phyloP scores from a whole-genome alignment of 2,888 invertebrate species.

The Conus canariensis region DNA sequence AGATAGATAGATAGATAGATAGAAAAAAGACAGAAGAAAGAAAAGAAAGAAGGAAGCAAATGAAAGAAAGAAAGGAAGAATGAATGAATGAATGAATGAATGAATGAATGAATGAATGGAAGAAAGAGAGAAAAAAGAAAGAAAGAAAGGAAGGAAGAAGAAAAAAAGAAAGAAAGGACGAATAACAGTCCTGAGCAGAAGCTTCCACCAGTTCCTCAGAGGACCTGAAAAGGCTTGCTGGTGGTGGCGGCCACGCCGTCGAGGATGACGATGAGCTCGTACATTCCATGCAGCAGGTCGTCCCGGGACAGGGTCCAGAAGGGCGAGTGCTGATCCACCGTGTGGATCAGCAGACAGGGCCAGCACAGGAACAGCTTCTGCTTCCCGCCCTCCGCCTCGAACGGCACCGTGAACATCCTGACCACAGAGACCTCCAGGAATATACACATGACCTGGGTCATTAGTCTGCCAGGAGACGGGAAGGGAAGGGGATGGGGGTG shows the following conservation, averaged over 20 bases:
- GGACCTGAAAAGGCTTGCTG: conserved; percentile 62
- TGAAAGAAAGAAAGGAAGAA: not conserved
- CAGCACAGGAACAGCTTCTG: conserved; percentile 97
- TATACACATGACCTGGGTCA: not conserved
- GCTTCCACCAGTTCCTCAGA: too few relatives aligned
- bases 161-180: not conserved
- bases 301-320: conserved; percentile 91
- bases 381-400: conserved; percentile 93
- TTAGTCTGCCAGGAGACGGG: too few relatives aligned
- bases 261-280: conserved; percentile 95
- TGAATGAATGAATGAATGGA: not conserved
- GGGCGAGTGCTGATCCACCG: conserved; percentile 92
- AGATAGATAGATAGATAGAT: not conserved
- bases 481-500: too few relatives aligned
- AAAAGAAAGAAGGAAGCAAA: not conserved
- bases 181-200: not conserved
- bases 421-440: not conserved
- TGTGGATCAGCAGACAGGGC: conserved; percentile 97
- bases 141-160: not conserved
- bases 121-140: not conserved
- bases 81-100: too few relatives aligned
- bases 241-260: conserved; percentile 83
- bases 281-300: conserved; percentile 91
- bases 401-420: conserved; percentile 82
- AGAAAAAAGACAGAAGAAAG: not conserved